phyloP scores from a whole-genome alignment of 2,113 vertebrate genomes.

The Smithornis capensis region DNA sequence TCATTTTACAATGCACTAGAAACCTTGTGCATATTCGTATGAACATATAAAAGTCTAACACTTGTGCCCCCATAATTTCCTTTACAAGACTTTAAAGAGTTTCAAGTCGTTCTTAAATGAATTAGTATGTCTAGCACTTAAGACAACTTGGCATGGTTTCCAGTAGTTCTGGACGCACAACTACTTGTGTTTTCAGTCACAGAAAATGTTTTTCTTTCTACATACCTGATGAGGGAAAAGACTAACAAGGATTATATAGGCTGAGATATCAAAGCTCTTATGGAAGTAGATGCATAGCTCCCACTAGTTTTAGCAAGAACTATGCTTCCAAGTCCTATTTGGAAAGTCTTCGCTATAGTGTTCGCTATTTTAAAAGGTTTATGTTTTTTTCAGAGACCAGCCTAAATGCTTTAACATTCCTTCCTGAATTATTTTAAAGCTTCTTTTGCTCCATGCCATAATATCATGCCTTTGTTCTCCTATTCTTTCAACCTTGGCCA shows the following conservation, averaged over 20 bases:
- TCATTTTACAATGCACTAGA: not conserved
- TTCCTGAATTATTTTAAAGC: conserved; percentile 3
- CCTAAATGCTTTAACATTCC: not conserved
- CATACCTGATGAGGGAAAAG: not conserved
- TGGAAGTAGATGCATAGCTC: not conserved
- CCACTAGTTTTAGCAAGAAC: not conserved
- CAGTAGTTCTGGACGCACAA: not conserved
- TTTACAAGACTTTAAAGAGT: not conserved
- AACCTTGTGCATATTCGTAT: not conserved
- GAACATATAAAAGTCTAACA: not conserved
- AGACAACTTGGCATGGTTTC: not conserved
- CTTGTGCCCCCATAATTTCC: not conserved
- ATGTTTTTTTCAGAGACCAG: not conserved
- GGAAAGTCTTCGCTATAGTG: not conserved
- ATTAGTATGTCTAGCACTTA: not conserved
- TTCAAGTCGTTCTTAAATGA: not conserved
- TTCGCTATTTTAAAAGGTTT: not conserved
- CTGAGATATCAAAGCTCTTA: not conserved
- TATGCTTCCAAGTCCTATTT: not conserved
- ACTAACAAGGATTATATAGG: not conserved
- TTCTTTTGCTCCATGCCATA: not conserved
- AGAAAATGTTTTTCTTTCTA: not conserved
- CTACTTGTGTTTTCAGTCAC: not conserved
- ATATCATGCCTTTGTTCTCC: conserved; percentile 3
- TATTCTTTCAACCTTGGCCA: conserved; percentile 10